phyloP scores from a whole-genome alignment of 2,113 vertebrate species.

The Odocoileus virginianus region DNA sequence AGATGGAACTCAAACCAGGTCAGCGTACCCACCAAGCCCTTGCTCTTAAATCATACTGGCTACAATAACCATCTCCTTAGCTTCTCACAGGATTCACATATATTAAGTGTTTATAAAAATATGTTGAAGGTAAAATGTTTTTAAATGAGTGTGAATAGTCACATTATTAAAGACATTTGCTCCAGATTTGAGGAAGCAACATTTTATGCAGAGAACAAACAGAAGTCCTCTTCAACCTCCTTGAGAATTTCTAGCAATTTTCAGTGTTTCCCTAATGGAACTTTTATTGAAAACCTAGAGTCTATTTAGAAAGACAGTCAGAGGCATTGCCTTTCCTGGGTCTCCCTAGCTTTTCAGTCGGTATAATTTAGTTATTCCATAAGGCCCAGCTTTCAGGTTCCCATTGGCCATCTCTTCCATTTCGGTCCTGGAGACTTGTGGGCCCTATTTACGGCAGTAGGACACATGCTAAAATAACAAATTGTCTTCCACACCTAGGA shows the following conservation, averaged over 20 bases:
- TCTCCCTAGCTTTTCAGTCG: neutral
- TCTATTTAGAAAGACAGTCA: neutral
- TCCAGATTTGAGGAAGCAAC: neutral
- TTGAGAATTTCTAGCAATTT: neutral
- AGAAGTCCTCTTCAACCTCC: neutral
- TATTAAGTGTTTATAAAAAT: neutral
- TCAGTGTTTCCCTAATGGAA: neutral
- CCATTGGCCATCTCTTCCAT: neutral
- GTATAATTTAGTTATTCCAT: neutral
- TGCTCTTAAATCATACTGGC: neutral
- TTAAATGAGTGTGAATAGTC: neutral
- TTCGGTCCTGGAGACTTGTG: neutral
- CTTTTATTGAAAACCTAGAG: neutral
- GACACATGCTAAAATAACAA: neutral
- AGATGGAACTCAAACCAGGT: neutral
- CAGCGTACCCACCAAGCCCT: neutral
- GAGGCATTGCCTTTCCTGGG: neutral
- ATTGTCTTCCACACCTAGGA: neutral
- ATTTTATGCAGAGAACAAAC: neutral
- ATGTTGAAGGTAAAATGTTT: neutral
- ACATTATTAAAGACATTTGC: neutral
- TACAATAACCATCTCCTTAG: neutral
- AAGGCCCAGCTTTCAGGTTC: neutral
- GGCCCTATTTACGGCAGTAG: neutral
- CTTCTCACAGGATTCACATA: neutral